Conservation (phyloP, 2,797 vertebrate species). For the Malurus splendens region DNA sequence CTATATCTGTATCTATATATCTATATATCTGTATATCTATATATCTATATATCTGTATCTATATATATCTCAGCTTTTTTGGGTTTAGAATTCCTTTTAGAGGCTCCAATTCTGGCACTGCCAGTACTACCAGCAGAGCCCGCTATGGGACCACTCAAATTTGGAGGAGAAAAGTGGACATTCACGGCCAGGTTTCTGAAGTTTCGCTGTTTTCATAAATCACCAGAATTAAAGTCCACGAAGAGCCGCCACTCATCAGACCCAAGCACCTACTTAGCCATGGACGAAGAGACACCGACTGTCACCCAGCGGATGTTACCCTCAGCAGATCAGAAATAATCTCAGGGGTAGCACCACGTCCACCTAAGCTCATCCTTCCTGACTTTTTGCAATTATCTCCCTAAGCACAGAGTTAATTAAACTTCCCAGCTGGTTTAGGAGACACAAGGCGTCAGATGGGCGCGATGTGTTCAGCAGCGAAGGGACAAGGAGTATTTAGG, state of each 20-base stretch:
- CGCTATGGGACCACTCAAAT: conserved; percentile 47
- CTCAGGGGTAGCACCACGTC: neutral
- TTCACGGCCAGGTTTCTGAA: neutral
- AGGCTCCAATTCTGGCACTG: conserved; percentile 12
- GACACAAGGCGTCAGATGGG: neutral
- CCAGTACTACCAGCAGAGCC: conserved; percentile 37
- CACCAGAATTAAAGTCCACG: neutral
- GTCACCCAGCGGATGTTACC: neutral
- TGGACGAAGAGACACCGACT: neutral
- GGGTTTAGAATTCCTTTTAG: neutral
- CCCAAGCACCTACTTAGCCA: neutral
- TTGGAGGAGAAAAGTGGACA: conserved; percentile 31
- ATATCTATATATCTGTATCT: neutral
- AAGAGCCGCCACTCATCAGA: neutral
- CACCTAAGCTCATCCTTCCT: neutral
- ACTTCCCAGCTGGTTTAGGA: neutral
- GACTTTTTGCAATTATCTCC: neutral
- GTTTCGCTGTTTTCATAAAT: neutral
- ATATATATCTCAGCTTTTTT: neutral
- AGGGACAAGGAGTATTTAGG: conserved; percentile 51
- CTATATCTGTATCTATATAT: neutral
- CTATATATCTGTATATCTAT: neutral
- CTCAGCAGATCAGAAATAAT: neutral
- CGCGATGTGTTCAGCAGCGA: neutral
- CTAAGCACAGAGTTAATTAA: neutral